Evolutionary conservation across 2,113 vertebrate species (phyloP), one percentile per base, ranked within the genome.

Genomic region (Pleuronectes platessa): DNA sequence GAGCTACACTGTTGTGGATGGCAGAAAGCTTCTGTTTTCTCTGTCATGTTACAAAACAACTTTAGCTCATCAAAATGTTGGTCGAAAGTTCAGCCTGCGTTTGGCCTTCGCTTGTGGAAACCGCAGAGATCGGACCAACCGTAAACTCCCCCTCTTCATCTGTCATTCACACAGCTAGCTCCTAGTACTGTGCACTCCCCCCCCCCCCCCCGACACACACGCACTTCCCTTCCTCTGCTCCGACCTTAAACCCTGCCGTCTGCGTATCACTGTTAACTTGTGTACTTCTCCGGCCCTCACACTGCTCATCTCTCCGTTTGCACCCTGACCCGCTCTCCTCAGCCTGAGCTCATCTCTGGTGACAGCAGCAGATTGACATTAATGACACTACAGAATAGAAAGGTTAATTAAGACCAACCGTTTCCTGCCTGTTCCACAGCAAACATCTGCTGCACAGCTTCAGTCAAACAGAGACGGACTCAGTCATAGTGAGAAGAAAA

Each of bases 321-420:
- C 81, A 79, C 82, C 68, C 68, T 82, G 80, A 88, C 78, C 82
- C 53, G 18, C 56, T 86, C 78, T 82, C 74, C 77, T 86, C 77
- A 76, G 62, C 77, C 66, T 2, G 0, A 45, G 82, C 83, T 81
- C 59, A 84, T 89, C 92, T 88, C 91, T 84, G 55, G 83, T 87
- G 90, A 90, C 74, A 84, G 80, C 85, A 81, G 83, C 86, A 54
- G 60, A 85, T 76, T 92, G 92, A 91, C 90, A 92, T 91, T 85
- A 92, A 89, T 84, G 87, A 71, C 84, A 81, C 75, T 59, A 76
- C 62, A 81, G 80, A 87, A 89, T 60, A 89, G 71, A 90, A 89
- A 94, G 92, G 93, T 93, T 94, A 93, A 93, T 92, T 90, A 91
- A 89, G 86, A 91, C 79, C 91, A 92, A 88, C 76, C 88, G 88